Conservation (phyloP, 2,888 invertebrate species). For the Tridacna crocea region DNA sequence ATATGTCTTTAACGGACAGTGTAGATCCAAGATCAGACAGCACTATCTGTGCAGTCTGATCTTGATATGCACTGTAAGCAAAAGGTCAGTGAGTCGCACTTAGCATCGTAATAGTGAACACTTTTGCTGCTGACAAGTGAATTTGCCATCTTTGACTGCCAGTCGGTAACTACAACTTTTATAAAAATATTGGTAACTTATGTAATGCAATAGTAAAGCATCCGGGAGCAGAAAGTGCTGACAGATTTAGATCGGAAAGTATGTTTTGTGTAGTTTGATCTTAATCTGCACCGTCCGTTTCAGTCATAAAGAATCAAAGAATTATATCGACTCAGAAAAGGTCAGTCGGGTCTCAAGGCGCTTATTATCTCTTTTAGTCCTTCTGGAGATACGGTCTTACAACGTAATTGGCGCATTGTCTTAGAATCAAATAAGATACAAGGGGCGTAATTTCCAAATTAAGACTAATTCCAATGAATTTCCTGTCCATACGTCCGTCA, state of each 20-base stretch:
- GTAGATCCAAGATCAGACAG: too few species aligned
- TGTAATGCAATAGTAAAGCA: too few species aligned
- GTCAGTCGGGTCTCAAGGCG: slow-evolving; percentile 2
- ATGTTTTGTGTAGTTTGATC: neutral
- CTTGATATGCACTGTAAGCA: too few species aligned
- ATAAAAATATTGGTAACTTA: too few species aligned
- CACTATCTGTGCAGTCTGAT: too few species aligned
- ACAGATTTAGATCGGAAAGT: neutral
- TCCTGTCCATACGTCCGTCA: slow-evolving; percentile 23
- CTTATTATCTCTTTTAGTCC: slow-evolving; percentile 34
- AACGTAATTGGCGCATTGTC: slow-evolving; percentile 46
- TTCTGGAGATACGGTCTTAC: slow-evolving; percentile 16
- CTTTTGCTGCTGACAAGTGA: too few species aligned
- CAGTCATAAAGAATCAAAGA: neutral
- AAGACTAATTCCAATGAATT: slow-evolving; percentile 44
- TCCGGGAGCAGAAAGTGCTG: neutral
- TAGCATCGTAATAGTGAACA: too few species aligned
- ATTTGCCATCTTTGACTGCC: too few species aligned
- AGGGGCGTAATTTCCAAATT: slow-evolving; percentile 58
- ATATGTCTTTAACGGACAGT: too few species aligned
- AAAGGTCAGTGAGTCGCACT: too few species aligned
- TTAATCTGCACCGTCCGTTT: neutral
- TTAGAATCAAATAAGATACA: slow-evolving; percentile 40
- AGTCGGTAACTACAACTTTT: too few species aligned
- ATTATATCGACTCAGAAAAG: neutral